Conservation (phyloP, 2,888 invertebrate species). For the Orthosia gothica region DNA sequence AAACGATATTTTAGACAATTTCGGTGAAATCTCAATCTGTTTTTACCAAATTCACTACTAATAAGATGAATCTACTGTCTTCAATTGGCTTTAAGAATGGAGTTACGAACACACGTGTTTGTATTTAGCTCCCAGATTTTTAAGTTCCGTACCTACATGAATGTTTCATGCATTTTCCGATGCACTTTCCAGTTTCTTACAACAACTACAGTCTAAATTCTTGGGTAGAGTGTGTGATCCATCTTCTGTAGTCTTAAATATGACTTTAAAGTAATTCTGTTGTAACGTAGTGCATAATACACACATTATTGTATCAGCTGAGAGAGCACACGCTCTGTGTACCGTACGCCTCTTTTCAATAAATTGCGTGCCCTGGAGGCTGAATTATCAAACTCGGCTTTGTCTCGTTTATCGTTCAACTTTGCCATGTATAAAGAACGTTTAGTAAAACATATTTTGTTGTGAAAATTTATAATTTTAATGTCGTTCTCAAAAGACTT, state of each 20-base stretch:
- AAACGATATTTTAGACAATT: constrained; percentile 8
- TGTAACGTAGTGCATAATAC: constrained; percentile 45
- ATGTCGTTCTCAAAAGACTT: constrained; percentile 24
- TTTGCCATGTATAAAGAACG: constrained; percentile 55
- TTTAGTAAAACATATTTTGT: constrained; percentile 44
- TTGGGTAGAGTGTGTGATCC: constrained; percentile 28
- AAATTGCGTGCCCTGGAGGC: constrained; percentile 62
- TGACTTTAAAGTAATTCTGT: constrained; percentile 56
- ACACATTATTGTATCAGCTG: constrained; percentile 50
- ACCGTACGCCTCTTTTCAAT: constrained; percentile 57
- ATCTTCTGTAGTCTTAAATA: constrained; percentile 46
- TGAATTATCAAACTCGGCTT: constrained; percentile 66
- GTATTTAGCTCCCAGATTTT: constrained; percentile 29
- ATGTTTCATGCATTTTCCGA: constrained; percentile 47
- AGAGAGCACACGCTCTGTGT: constrained; percentile 40
- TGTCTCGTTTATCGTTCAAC: constrained; percentile 64
- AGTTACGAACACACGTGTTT: constrained; percentile 8
- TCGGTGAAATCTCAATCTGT: background rate
- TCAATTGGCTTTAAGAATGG: background rate
- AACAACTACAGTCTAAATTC: constrained; percentile 40
- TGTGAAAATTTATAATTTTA: constrained; percentile 33
- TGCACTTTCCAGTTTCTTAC: constrained; percentile 41
- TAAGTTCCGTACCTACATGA: constrained; percentile 28
- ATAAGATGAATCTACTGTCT: background rate
- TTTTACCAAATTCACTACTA: background rate